Evolutionary conservation across 1,140 invertebrate species (phyloP), one percentile per base, ranked within the genome.

Genomic region (Drosophila nannoptera): DNA sequence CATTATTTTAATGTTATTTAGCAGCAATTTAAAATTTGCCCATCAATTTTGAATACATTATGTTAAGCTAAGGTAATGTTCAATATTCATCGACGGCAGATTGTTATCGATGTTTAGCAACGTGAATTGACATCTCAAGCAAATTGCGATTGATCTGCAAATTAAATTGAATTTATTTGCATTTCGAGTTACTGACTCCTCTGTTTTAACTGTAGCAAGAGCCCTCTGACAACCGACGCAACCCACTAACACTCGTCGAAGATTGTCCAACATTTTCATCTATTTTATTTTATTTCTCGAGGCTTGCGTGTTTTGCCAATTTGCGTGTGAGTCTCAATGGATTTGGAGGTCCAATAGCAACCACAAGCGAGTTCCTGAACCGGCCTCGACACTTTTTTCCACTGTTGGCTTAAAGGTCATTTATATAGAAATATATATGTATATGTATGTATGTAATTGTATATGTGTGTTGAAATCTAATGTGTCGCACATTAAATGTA

Each of bases 251-350:
- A 36, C 9, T 8, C 9, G 46, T 29, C 38, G 35, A 42, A 59
- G 43, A 49, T 70, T 40, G 16, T 40, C 45, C 52, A 42, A 36
- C 29, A 42, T 54, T 73, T 76, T 52, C 48, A 45, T 12, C 46
- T 45, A 38, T 62, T 72, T 45, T 50, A 22, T 36, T 59, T 54
- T 48, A 45, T 35, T 36, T 72, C 31, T 43, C 68, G 40, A 16
- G 46, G 49, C 14, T 83, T 86, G 80, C 80, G 80, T 84, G 80
- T 65, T 69, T 67, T 73, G 60, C 65, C 81, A 86, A 84, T 84
- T 84, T 74, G 77, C 77, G 81, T 84, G 81, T 80, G 45, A 76
- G 49, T 86, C 73, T 84, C 66, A 77, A 86, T 80, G 73, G 73
- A 64, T 69, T 78, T 77, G 56, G 60, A 72, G 75, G 63, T 78